Evolutionary conservation across 1,140 invertebrate genomes (phyloP), one percentile per base, ranked within the genome.

Genomic region (Temnothorax nylanderi): DNA sequence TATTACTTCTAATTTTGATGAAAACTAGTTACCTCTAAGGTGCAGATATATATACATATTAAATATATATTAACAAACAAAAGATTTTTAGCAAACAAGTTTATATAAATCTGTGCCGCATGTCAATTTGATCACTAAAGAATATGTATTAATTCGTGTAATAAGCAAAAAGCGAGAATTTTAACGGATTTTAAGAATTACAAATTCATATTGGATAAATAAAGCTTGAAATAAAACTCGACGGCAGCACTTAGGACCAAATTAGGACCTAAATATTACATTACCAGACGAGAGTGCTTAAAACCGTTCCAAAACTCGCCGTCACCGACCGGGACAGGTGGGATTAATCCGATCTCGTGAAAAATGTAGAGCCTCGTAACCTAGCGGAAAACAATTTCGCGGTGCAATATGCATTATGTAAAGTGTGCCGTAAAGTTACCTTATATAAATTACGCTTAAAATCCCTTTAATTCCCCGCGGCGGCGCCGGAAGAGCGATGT

Each of bases 381-480:
- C 16, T 11, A 71, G 26, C 11, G 54, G 41, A 84, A 74, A 74
- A 74, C 41, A 74, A 84, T 84, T 84, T 84, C 37, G 32, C 37
- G 51, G 41, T 74, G 80, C 80, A 84, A 62, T 62, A 74, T 84
- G 80, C 80, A 84, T 84, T 84, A 84, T 60, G 80, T 60, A 84
- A 84, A 84, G 11, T 34, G 26, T 51, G n/a, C 54, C 8, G 18
- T 74, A 58, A 84, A 84, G 54, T 74, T 49, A 47, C 13, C 13
- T 26, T 54, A 58, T 58, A 47, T 60, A 74, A 60, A 84, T 84
- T 82, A 82, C 51, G 51, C 37, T 74, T 84, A 60, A 74, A 84
- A 60, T 60, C 44, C 80, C 26, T 60, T 82, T 72, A 37, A 32
- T 3, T 3, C 18, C 41, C 37, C n/a, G 18, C 3, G 32, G 16